Evolutionary conservation across 1,140 invertebrate genomes (phyloP).

Genomic region (Agrypnia vestita): DNA sequence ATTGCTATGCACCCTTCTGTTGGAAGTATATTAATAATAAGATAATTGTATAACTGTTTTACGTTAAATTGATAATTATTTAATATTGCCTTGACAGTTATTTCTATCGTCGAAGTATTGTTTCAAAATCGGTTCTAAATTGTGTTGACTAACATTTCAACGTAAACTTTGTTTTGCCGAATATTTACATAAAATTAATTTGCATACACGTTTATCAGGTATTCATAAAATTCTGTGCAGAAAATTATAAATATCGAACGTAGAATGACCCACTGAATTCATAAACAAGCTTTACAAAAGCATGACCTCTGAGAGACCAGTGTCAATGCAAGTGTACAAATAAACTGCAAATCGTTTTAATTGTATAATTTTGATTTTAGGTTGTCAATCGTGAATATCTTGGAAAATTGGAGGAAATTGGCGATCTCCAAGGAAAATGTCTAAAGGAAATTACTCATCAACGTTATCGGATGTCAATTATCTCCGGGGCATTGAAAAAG

Average conservation of each 20-base stretch:
- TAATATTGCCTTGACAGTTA: not conserved
- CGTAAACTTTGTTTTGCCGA: no score
- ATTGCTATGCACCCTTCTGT: not conserved
- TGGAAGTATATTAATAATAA: not conserved
- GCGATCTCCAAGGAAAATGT: constrained; percentile 90
- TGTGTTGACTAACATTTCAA: not conserved
- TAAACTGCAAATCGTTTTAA: not conserved
- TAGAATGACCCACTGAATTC: no score
- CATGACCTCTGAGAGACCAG: no score
- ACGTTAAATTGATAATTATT: constrained; percentile 23
- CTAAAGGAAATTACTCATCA: constrained; percentile 91
- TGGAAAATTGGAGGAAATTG: constrained; percentile 87
- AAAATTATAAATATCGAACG: no score
- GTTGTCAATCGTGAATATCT: constrained; percentile 87
- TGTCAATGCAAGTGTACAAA: no score
- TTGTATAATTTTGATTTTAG: constrained; percentile 72
- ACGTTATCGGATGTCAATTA: constrained; percentile 88
- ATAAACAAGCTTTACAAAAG: no score
- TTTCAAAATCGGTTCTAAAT: not conserved
- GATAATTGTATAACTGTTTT: constrained; percentile 39
- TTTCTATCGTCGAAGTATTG: not conserved
- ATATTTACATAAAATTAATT: no score
- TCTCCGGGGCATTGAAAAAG: constrained; percentile 86
- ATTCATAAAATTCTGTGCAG: no score
- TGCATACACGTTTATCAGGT: no score